Evolutionary conservation across 1,140 invertebrate species (phyloP), one percentile per base, ranked within the genome.

Genomic region (Aphelenchoides avenae): DNA sequence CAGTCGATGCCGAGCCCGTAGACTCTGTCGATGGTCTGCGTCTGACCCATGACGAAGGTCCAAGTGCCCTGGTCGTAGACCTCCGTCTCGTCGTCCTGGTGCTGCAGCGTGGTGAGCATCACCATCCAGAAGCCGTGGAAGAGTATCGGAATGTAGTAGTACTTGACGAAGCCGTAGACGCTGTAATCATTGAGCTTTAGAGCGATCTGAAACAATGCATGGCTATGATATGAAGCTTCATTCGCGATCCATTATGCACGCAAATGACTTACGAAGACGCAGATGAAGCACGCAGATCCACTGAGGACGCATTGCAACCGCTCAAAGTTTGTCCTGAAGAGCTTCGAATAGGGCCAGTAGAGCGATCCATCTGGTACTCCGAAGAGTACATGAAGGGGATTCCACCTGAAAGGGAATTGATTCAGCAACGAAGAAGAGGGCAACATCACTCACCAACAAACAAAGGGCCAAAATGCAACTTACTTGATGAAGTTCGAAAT

Each of bases 91-190:
- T 51, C 71, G 39, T 72, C 71, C 15, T 66, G 71, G 66, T 79
- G 78, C 49, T 80, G 78, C 6, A 80, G 69, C 46, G 79, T 79
- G 5, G 78, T 80, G 30, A 80, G 71, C 50, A 79, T 72, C 29
- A 40, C 61, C 22, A 55, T 40, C 52, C 52, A 55, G 26, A 60
- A 68, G 3, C 39, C 39, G 57, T 78, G 78, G 41, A 77, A 64
- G 15, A 76, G 57, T 15, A 71, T 52, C 5, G 78, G 78, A 29
- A 77, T 58, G 9, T 76, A 47, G 51, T 78, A 79, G 61, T 76
- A 77, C 37, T 70, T 66, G 30, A 75, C 34, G 13, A 76, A 59
- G 4, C 51, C 51, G 33, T 63, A 70, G 20, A 77, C 42, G 34
- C 58, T 57, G 3, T 46, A 64, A 2, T 52, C 55, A 70, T 70